Conservation (phyloP, 1,140 invertebrate species). For the Artemia franciscana region DNA sequence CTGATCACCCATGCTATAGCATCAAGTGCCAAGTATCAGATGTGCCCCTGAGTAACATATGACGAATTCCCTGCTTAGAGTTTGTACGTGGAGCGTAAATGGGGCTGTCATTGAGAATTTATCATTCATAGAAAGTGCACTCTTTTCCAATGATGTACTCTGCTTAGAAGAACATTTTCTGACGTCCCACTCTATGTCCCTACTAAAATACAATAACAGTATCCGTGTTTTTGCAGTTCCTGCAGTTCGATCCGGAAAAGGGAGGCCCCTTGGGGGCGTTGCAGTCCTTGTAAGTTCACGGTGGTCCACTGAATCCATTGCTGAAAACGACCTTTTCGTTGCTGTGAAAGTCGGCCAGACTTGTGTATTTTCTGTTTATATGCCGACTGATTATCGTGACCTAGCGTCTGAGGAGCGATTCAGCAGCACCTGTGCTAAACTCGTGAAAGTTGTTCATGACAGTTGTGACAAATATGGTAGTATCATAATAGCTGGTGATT, state of each 20-base stretch:
- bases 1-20: no score
- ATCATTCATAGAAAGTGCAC: background rate
- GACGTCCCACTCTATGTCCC: background rate
- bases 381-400: background rate
- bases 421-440: background rate
- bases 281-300: background rate
- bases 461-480: no score
- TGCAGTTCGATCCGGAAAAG: background rate
- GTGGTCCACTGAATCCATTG: background rate
- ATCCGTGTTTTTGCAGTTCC: background rate
- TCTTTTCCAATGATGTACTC: background rate
- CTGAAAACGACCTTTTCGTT: background rate
- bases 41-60: no score
- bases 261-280: background rate
- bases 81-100: background rate
- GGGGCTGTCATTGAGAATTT: background rate
- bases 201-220: background rate
- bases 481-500: no score
- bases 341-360: background rate
- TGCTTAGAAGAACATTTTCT: background rate
- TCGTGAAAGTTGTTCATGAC: background rate
- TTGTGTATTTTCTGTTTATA: background rate
- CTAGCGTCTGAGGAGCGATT: background rate
- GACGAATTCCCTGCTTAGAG: no score
- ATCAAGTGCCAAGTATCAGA: no score